Evolutionary conservation across 2,113 vertebrate genomes (phyloP), one percentile per base, ranked within the genome.

Genomic region (Oenanthe oenanthe): DNA sequence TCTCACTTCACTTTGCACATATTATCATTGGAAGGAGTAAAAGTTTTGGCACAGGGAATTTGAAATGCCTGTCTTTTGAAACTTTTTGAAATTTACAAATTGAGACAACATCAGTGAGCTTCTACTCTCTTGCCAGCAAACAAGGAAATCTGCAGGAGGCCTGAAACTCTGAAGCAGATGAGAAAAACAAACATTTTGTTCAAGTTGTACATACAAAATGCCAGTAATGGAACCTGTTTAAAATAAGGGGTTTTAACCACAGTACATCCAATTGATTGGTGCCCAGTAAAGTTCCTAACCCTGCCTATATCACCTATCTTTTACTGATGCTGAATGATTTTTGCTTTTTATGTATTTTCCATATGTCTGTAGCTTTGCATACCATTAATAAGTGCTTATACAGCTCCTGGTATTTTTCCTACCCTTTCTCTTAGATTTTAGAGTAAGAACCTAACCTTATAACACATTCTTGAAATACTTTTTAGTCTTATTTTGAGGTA

Each of bases 371-470:
- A 29, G 18, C 40, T 47, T 74, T 56, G 9, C 19, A 47, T 19
- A n/a, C 24, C 29, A n/a, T 29, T 47, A 40, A 48, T 40, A 38
- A 0, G 0, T 40, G 40, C 9, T 85, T 56, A 12, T 15, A 65
- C 15, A 74, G 18, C n/a, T 56, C 42, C 34, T 40, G 15, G 6
- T 22, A 24, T 65, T 65, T 63, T 56, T 40, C 19, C 24, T 65
- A 29, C 8, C 9, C 18, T 48, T 65, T 47, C 40, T 40, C 29
- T 65, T 48, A n/a, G 1, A n/a, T 56, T 85, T 74, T 48, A 22
- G n/a, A 73, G 20, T 18, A 47, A 63, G n/a, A n/a, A 65, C 7
- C 29, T 74, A 40, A 38, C 6, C 12, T 63, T 48, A 15, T 24
- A 48, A 40, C 13, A 40, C 4, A 29, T 48, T 65, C 29, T 50